Conservation (phyloP, 2,888 invertebrate species). For the Selenia dentaria region DNA sequence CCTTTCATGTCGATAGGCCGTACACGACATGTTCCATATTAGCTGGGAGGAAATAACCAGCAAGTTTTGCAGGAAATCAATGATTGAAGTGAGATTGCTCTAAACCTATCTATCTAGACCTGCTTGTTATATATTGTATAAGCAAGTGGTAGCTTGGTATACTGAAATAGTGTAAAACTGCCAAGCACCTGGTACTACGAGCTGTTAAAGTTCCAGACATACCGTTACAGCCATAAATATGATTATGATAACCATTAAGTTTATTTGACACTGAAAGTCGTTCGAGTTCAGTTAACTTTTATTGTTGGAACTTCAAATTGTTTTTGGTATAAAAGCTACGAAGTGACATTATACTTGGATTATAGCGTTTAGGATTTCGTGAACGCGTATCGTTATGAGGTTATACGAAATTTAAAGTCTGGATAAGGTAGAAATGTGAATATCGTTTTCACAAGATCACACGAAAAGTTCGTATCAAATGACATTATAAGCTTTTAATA, state of each 20-base stretch:
- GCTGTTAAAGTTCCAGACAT: neutral
- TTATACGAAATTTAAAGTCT: neutral
- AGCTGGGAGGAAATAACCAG: too few species aligned
- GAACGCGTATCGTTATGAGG: slow-evolving; percentile 2
- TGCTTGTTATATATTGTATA: too few species aligned
- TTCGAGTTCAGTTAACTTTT: slow-evolving; percentile 24
- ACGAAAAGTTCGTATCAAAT: too few species aligned
- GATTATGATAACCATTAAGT: slow-evolving; percentile 12
- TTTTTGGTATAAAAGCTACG: slow-evolving; percentile 17
- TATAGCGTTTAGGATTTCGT: slow-evolving; percentile 8
- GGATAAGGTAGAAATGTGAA: neutral
- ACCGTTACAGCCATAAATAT: slow-evolving; percentile 6
- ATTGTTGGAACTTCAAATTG: slow-evolving; percentile 25
- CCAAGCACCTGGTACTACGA: too few species aligned
- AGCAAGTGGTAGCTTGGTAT: too few species aligned
- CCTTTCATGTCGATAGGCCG: too few species aligned
- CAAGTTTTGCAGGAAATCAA: too few species aligned
- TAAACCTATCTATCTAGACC: too few species aligned
- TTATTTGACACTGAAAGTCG: slow-evolving; percentile 23
- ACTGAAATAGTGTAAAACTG: too few species aligned
- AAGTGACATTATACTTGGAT: slow-evolving; percentile 18
- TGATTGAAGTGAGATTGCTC: too few species aligned
- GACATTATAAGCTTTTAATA: too few species aligned
- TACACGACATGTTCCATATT: too few species aligned
- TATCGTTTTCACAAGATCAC: neutral